These are phyloP conservation scores for Danio kyathit DNA, from an alignment of 2,797 vertebrate species.

Conservation along the genomic window DNA sequence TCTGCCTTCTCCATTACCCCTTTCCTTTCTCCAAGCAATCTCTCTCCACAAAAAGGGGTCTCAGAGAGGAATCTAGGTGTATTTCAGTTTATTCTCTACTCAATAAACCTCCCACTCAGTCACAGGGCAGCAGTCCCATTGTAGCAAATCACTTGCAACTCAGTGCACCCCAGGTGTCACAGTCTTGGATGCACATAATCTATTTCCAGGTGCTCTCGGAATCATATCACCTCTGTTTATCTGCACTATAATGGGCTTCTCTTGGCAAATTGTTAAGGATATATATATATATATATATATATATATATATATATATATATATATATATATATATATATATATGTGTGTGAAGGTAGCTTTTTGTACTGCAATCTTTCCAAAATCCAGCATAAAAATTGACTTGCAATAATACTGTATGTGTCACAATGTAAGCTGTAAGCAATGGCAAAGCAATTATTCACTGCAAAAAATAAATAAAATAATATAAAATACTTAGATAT, in stretches of 20 bases:
- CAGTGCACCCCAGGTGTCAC: slow-evolving; percentile 43
- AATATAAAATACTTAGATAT: too few species aligned
- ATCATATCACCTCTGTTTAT: slow-evolving; percentile 38
- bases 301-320: slow-evolving; percentile 50
- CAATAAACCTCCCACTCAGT: slow-evolving; percentile 56
- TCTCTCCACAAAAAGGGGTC: slow-evolving; percentile 58
- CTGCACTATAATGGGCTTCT: slow-evolving; percentile 55
- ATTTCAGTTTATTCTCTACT: slow-evolving; percentile 64
- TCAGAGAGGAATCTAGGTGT: slow-evolving; percentile 68
- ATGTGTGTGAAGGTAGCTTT: slow-evolving; percentile 26
- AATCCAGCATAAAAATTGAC: slow-evolving; percentile 48
- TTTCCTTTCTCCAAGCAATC: neutral
- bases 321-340: slow-evolving; percentile 50
- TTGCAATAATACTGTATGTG: slow-evolving; percentile 44
- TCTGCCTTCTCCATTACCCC: neutral
- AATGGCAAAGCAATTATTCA: slow-evolving; percentile 41
- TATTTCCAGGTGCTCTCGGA: slow-evolving; percentile 41
- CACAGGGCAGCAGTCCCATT: slow-evolving; percentile 53
- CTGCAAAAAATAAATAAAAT: too few species aligned
- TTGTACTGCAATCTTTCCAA: slow-evolving; percentile 16
- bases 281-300: slow-evolving; percentile 50
- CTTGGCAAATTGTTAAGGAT: slow-evolving; percentile 65
- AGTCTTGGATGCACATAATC: slow-evolving; percentile 38
- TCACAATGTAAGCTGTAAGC: slow-evolving; percentile 54
- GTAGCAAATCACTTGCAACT: slow-evolving; percentile 59